Percentiles rank a stretch among this genome's conserved stretches.
Conservation (phyloP, 2,888 invertebrate species). For the Tetanocera ferruginea region DNA sequence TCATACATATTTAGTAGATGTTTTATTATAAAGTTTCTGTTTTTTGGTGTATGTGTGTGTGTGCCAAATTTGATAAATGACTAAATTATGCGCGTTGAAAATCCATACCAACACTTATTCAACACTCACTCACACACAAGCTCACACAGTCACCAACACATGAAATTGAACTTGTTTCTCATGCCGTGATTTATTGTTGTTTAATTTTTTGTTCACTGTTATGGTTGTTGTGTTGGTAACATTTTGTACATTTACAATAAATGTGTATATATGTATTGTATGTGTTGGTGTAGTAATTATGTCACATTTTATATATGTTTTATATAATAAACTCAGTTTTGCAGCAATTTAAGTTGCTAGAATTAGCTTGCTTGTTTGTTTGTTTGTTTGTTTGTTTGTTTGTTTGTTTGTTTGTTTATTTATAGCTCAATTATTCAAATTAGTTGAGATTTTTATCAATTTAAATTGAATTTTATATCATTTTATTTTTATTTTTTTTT, state of each 20-base stretch:
- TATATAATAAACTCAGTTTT: not conserved
- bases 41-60: too few relatives aligned
- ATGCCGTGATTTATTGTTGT: not conserved
- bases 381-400: not conserved
- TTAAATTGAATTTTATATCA: not conserved
- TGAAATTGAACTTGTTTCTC: not conserved
- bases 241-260: not conserved
- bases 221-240: not conserved
- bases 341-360: not conserved
- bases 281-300: not conserved
- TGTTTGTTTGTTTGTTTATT: not conserved
- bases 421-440: constrained; percentile 17
- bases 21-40: too few relatives aligned
- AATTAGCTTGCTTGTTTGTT: not conserved
- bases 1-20: too few relatives aligned
- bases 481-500: not conserved
- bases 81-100: too few relatives aligned
- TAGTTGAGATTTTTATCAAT: constrained; percentile 1
- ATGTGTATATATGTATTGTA: too few relatives aligned
- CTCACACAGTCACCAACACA: not conserved
- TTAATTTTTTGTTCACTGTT: not conserved
- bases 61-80: too few relatives aligned
- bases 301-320: not conserved
- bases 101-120: too few relatives aligned
- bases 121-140: too few relatives aligned